Evolutionary conservation across 2,888 invertebrate species (phyloP).

Genomic region (Phortica okadai): DNA sequence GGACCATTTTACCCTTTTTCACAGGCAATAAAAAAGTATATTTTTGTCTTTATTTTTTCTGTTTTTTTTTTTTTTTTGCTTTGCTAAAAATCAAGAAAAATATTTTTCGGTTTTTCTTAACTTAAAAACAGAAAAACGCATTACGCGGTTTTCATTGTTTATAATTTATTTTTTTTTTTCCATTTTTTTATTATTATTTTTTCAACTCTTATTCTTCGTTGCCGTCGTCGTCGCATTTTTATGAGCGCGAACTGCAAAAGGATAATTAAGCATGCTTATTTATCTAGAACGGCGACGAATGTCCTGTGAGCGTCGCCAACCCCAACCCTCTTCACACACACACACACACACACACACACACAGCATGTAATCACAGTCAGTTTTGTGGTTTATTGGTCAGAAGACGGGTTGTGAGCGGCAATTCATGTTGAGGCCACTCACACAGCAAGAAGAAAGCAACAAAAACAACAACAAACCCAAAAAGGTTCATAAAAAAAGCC

Average conservation of each 20-base stretch:
- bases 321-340: not conserved
- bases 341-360: too few relatives aligned
- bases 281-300: conserved; percentile 75
- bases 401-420: conserved; percentile 7
- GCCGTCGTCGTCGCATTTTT: conserved; percentile 36
- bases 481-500: conserved; percentile 29
- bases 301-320: conserved; percentile 48
- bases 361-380: conserved; percentile 12
- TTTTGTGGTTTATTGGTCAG: conserved; percentile 1
- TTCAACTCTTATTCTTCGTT: conserved; percentile 31
- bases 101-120: conserved; percentile 42
- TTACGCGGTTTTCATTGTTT: conserved; percentile 73
- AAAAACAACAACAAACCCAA: conserved; percentile 45
- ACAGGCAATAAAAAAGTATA: conserved; percentile 46
- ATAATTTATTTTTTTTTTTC: conserved; percentile 50
- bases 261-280: conserved; percentile 75
- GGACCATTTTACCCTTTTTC: conserved; percentile 26
- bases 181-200: conserved; percentile 28
- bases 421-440: conserved; percentile 15
- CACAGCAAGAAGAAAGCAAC: conserved; percentile 11
- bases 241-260: conserved; percentile 54
- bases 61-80: not conserved
- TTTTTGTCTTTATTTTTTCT: conserved; percentile 2
- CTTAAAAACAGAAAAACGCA: conserved; percentile 65
- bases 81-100: conserved; percentile 64